These are phyloP conservation scores for Mustelus asterias DNA, from an alignment of 2,113 vertebrate species.

Conservation along the genomic window DNA sequence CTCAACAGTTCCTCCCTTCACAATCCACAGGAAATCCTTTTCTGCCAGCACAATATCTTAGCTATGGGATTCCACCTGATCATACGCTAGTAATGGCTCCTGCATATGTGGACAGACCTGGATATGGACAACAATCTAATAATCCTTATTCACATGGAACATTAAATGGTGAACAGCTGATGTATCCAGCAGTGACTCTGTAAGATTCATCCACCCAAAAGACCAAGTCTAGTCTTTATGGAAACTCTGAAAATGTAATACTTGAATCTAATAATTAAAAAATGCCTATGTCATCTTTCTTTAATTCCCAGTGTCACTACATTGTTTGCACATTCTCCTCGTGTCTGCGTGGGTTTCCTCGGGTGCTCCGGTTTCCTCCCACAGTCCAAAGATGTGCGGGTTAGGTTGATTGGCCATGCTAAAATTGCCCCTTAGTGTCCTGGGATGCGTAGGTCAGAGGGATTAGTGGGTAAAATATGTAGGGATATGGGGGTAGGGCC, in stretches of 20 bases:
- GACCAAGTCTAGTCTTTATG: neutral
- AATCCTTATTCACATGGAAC: slow-evolving; percentile 26
- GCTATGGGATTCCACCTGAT: slow-evolving; percentile 43
- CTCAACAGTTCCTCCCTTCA: slow-evolving; percentile 40
- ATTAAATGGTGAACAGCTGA: slow-evolving; percentile 19
- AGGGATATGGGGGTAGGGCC: too few relatives aligned
- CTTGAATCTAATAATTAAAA: neutral
- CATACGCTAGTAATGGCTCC: slow-evolving; percentile 41
- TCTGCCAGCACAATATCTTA: slow-evolving; percentile 41
- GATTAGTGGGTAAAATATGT: too few relatives aligned
- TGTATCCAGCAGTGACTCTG: slow-evolving; percentile 27
- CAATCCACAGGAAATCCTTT: slow-evolving; percentile 39
- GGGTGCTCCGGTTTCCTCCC: too few relatives aligned
- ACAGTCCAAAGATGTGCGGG: too few relatives aligned
- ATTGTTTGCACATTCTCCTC: too few relatives aligned
- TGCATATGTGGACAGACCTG: slow-evolving; percentile 44
- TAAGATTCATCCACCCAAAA: neutral
- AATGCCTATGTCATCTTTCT: neutral
- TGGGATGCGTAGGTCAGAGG: too few relatives aligned
- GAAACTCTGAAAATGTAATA: neutral
- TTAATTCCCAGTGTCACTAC: neutral
- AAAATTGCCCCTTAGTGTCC: too few relatives aligned
- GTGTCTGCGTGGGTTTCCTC: too few relatives aligned
- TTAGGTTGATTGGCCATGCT: too few relatives aligned
- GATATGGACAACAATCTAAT: slow-evolving; percentile 40